A percentile compares a stretch with the other conserved stretches of the same genome.
Conservation (phyloP, 2,797 vertebrate genomes). For the Hephaestus fuliginosus region DNA sequence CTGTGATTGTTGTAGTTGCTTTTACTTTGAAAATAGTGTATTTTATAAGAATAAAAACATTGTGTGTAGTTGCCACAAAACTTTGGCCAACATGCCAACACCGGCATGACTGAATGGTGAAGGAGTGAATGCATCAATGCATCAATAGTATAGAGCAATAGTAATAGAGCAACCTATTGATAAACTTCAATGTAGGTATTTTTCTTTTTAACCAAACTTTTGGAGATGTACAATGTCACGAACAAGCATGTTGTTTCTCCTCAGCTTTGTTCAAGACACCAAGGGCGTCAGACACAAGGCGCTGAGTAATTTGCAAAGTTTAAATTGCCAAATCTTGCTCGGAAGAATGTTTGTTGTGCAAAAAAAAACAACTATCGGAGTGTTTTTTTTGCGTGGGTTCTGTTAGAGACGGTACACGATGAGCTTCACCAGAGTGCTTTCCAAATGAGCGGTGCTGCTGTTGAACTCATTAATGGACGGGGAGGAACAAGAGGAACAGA, state of each 20-base stretch:
- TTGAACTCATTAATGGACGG: conserved; percentile 68
- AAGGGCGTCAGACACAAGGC: conserved; percentile 35
- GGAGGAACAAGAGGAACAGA: conserved; percentile 63
- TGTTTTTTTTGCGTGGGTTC: conserved; percentile 38
- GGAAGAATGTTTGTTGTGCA: conserved; percentile 40
- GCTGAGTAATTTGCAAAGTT: conserved; percentile 9
- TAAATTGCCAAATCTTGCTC: conserved; percentile 30
- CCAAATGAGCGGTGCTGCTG: conserved; percentile 61
- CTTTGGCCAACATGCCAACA: background rate
- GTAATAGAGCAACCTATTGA: conserved; percentile 14
- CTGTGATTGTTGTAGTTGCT: background rate
- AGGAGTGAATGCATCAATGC: conserved; percentile 14
- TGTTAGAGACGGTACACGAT: conserved; percentile 18
- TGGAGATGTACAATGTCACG: conserved; percentile 22
- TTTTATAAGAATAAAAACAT: background rate
- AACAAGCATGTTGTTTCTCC: conserved; percentile 28
- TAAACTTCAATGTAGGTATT: conserved; percentile 7
- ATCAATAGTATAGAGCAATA: background rate
- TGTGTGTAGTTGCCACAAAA: background rate
- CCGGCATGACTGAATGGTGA: background rate
- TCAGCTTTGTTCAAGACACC: conserved; percentile 26
- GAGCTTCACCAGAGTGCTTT: conserved; percentile 59
- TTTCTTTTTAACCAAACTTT: conserved; percentile 18
- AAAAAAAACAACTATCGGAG: conserved; percentile 16
- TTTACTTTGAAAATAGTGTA: background rate